Percentiles rank a stretch among this genome's conserved stretches.
These are phyloP conservation scores for Ia io DNA, from an alignment of 2,113 vertebrate species.

Conservation along the genomic window DNA sequence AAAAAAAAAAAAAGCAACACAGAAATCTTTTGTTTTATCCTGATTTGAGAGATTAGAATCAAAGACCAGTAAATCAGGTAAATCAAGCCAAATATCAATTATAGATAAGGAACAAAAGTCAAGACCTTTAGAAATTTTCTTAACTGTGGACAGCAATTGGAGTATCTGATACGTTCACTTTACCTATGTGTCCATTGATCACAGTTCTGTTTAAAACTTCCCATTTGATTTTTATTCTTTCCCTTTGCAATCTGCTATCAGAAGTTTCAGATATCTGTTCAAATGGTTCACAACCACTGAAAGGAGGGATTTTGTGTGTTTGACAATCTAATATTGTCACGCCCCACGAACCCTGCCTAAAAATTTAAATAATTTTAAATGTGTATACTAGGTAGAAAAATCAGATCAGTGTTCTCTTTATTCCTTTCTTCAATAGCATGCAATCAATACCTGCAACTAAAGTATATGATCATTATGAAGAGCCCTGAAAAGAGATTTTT, in stretches of 20 bases:
- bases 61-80: not conserved
- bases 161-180: not conserved
- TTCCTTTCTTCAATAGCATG: not conserved
- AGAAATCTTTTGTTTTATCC: not conserved
- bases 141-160: not conserved
- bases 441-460: not conserved
- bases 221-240: not conserved
- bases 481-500: not conserved
- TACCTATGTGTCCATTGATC: not conserved
- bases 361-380: constrained; percentile 31
- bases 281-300: not conserved
- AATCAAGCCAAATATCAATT: constrained; percentile 1
- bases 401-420: not conserved
- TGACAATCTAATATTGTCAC: not conserved
- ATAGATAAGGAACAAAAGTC: not conserved
- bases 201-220: not conserved
- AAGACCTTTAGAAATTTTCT: not conserved
- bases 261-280: not conserved
- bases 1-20: constrained; percentile 5
- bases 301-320: constrained; percentile 13
- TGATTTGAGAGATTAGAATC: not conserved
- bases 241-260: not conserved
- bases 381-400: not conserved
- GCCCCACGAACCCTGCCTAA: not conserved
- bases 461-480: not conserved